Conservation (phyloP, 2,888 invertebrate genomes). For the Timandra comae region DNA sequence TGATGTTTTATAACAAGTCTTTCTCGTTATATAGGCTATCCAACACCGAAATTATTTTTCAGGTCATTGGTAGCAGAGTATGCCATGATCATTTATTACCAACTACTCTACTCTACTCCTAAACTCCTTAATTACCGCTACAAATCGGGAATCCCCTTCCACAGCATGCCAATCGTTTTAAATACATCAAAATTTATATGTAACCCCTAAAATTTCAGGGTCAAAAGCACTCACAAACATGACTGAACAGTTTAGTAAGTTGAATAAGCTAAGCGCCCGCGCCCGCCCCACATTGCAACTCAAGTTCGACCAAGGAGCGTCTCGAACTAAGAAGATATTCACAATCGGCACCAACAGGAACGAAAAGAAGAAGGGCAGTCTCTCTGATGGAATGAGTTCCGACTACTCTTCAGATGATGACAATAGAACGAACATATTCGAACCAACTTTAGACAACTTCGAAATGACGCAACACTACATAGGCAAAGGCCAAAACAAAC, state of each 20-base stretch:
- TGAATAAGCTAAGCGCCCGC: constrained; percentile 82
- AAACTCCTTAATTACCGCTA: too few species aligned
- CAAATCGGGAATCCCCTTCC: too few species aligned
- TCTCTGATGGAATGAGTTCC: constrained; percentile 79
- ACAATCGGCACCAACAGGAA: constrained; percentile 62
- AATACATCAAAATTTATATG: too few species aligned
- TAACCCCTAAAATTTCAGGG: constrained; percentile 65
- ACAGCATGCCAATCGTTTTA: too few species aligned
- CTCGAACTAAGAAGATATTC: constrained; percentile 69
- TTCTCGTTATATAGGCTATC: too few species aligned
- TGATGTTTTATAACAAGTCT: too few species aligned
- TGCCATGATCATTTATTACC: too few species aligned
- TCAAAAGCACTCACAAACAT: constrained; percentile 91
- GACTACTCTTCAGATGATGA: constrained; percentile 75
- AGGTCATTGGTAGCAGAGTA: too few species aligned
- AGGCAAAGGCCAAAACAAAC: constrained; percentile 42
- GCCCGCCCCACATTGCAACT: constrained; percentile 69
- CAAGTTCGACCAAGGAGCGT: constrained; percentile 69
- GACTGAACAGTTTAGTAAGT: constrained; percentile 90
- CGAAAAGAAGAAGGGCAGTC: constrained; percentile 79
- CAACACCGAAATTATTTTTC: too few species aligned
- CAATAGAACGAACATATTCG: constrained; percentile 65
- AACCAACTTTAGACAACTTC: constrained; percentile 69
- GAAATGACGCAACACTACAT: constrained; percentile 70
- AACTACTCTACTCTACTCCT: too few species aligned